Conservation (phyloP, 2,113 vertebrate genomes). For the Lepidothrix coronata region DNA sequence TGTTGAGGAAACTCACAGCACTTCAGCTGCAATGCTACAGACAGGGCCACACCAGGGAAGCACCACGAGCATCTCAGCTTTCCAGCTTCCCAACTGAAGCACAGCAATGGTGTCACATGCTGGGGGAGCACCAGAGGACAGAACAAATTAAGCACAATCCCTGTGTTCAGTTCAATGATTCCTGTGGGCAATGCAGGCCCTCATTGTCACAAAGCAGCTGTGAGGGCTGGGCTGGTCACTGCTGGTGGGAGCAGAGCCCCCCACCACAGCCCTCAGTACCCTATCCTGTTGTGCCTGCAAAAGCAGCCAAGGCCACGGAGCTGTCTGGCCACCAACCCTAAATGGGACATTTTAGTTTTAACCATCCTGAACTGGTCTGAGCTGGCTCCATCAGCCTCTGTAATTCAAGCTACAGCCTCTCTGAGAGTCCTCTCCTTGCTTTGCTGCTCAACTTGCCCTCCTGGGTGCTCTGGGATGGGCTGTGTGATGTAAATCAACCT, state of each 20-base stretch:
- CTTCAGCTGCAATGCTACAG: neutral
- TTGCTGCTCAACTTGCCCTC: neutral
- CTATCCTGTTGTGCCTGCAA: rapidly evolving
- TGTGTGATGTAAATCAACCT: neutral
- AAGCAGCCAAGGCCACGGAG: neutral
- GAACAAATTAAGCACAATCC: neutral
- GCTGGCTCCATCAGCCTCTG: neutral
- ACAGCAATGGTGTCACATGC: neutral
- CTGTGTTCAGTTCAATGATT: rapidly evolving
- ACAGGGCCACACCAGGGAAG: neutral
- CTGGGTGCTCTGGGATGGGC: neutral
- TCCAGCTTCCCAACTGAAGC: neutral
- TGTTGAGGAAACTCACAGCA: neutral
- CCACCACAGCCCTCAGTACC: neutral
- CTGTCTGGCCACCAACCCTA: neutral
- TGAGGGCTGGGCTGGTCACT: neutral
- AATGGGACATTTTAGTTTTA: neutral
- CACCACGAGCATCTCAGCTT: neutral
- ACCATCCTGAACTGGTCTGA: neutral
- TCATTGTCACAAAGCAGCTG: neutral
- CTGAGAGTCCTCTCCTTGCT: neutral
- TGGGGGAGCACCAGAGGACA: neutral
- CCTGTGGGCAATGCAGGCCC: neutral
- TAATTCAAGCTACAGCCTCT: neutral
- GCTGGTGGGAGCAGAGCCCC: neutral